These are phyloP conservation scores for Drosophila testacea DNA, from an alignment of 2,888 invertebrate genomes.

Conservation along the genomic window DNA sequence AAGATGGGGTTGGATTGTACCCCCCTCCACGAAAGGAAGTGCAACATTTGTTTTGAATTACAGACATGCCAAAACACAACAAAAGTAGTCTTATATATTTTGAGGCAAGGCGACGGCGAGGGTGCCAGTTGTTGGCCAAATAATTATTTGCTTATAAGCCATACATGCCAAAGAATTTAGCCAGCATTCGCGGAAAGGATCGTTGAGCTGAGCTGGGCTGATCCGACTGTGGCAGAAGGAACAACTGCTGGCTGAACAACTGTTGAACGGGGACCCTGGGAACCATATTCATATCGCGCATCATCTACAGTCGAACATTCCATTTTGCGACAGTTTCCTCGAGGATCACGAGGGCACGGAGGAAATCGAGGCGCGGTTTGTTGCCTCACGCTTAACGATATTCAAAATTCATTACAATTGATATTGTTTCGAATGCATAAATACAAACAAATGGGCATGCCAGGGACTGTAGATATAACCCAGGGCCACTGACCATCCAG, in stretches of 20 bases:
- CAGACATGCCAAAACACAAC: constrained; percentile 53
- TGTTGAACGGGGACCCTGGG: constrained; percentile 68
- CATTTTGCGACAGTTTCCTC: constrained; percentile 75
- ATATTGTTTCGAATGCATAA: constrained; percentile 84
- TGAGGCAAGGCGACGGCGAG: constrained; percentile 33
- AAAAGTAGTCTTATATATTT: constrained; percentile 36
- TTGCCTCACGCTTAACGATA: constrained; percentile 81
- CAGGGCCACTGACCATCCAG: constrained; percentile 29
- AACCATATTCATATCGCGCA: constrained; percentile 82
- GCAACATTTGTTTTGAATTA: constrained; percentile 74
- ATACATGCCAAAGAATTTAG: constrained; percentile 48
- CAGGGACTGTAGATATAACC: constrained; percentile 27
- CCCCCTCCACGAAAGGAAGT: constrained; percentile 61
- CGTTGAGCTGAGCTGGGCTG: constrained; percentile 12
- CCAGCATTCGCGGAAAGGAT: constrained; percentile 36
- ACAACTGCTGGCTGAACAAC: constrained; percentile 34
- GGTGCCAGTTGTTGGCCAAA: constrained; percentile 54
- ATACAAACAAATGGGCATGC: constrained; percentile 79
- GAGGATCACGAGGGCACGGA: constrained; percentile 28
- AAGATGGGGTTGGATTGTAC: constrained; percentile 1
- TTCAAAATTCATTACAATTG: constrained; percentile 85
- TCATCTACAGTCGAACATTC: constrained; percentile 79
- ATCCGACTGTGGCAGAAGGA: constrained; percentile 21
- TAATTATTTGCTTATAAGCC: constrained; percentile 77
- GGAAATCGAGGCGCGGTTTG: constrained; percentile 12